phyloP scores from a whole-genome alignment of 2,888 invertebrate species.

The Sthenelais limicola region DNA sequence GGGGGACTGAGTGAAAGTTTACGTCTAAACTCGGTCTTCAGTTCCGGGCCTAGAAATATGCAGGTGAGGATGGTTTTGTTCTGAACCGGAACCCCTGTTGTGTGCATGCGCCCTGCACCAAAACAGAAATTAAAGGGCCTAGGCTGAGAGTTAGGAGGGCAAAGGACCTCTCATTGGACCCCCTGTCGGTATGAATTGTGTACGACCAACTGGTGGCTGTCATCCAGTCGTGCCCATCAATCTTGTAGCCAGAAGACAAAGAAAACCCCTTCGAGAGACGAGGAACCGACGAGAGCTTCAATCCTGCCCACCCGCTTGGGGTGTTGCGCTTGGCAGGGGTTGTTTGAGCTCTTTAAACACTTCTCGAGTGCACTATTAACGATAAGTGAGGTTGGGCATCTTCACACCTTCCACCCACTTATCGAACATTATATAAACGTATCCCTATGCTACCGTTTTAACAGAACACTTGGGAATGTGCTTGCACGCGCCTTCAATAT shows the following conservation, averaged over 20 bases:
- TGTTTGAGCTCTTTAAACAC: no score
- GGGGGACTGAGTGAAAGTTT: background rate
- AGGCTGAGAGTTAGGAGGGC: constrained; percentile 9
- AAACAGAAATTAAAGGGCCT: constrained; percentile 36
- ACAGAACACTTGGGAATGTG: no score
- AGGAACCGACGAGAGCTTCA: background rate
- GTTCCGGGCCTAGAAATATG: no score
- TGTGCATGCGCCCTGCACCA: constrained; percentile 29
- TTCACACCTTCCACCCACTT: no score
- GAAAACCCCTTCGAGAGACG: background rate
- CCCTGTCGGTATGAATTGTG: background rate
- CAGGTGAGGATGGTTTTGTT: constrained; percentile 33
- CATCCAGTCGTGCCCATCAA: constrained; percentile 7
- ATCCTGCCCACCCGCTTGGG: no score
- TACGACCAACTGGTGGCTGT: constrained; percentile 28
- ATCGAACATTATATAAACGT: no score
- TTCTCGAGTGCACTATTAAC: no score
- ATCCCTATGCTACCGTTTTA: no score
- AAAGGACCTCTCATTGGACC: constrained; percentile 3
- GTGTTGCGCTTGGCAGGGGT: no score
- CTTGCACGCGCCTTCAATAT: no score
- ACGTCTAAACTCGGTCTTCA: no score
- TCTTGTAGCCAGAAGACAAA: background rate
- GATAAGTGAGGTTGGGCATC: no score
- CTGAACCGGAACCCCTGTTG: constrained; percentile 31